Evolutionary conservation across 2,797 vertebrate genomes (phyloP).

Genomic region (Coregonus suidteri): DNA sequence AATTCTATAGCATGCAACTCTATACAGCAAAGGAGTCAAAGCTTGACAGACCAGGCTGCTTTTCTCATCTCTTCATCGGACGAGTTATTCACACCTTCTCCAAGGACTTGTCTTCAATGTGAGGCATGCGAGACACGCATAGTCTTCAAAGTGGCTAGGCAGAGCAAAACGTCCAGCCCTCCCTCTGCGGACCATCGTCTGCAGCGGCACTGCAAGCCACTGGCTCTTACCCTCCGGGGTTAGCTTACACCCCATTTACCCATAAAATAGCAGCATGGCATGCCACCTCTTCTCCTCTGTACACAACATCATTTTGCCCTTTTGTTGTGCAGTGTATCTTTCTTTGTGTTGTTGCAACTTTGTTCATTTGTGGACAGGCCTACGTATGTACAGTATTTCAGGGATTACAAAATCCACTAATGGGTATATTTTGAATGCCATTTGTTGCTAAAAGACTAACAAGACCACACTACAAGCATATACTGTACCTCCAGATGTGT

Average conservation of each 20-base stretch:
- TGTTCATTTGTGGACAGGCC: neutral
- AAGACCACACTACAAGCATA: too few species aligned
- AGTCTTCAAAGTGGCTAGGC: constrained; percentile 49
- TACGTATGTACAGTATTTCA: neutral
- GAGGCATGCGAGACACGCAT: constrained; percentile 53
- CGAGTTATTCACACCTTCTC: constrained; percentile 63
- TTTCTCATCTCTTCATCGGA: constrained; percentile 55
- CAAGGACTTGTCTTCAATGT: constrained; percentile 63
- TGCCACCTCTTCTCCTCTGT: neutral
- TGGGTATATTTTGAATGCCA: neutral
- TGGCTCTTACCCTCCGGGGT: constrained; percentile 23
- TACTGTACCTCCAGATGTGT: too few species aligned
- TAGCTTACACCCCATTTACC: constrained; percentile 25
- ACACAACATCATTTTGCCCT: neutral
- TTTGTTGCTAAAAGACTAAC: neutral
- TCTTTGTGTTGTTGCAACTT: neutral
- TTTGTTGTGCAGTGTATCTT: neutral
- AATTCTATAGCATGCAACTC: neutral
- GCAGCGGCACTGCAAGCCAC: neutral
- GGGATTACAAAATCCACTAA: neutral
- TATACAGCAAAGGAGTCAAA: neutral
- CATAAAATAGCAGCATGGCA: neutral
- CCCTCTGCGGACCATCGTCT: constrained; percentile 23
- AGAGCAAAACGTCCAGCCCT: constrained; percentile 35
- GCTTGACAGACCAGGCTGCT: constrained; percentile 32